Base-by-base conservation (phyloP, 1,140 invertebrate species). In the Linepithema humile region DNA sequence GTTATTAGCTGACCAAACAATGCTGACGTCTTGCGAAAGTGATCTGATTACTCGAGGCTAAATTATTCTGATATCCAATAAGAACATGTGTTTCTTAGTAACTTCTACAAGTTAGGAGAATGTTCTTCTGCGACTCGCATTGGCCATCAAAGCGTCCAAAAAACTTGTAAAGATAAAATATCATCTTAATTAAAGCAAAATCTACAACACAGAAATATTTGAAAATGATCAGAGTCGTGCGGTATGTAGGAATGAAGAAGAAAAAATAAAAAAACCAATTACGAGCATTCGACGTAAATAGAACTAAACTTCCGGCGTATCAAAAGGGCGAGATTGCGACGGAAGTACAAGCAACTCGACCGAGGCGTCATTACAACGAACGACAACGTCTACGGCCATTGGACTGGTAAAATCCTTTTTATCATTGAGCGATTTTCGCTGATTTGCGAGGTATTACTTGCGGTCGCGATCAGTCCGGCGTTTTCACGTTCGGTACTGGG, bases 351-450 rank as follows among this genome's bases (percentile, higher is more conserved):
- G 82, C 48, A 35, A 48, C 15, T 65, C 2, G 9, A n/a, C n/a
- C n/a, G n/a, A n/a, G n/a, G n/a, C 29, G 69, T 20, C 48, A n/a
- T n/a, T 2, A 6, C n/a, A 84, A 64, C 20, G 62, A 43, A 20
- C 60, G 32, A 45, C 38, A 55, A 80, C 40, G 65, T 77, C 57
- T 75, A 38, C 55, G 35, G 64, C 60, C 86, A 83, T 89, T 83
- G 82, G n/a, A 85, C 88, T 86, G 74, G 73, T 84, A 59, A 65
- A 70, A n/a, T 65, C 62, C 78, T 87, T 83, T 83, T 88, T n/a
- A 4, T 85, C 57, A 64, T 17, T 3, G 60, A 40, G 84, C 74
- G 83, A 87, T 87, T 91, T 91, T 89, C 86, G 86, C 87, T 35
- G 85, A 89, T 87, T 90, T 89, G 82, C 15, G 40, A 89, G 89